Evolutionary conservation across 2,888 invertebrate genomes (phyloP).

Genomic region (Stegana nigrithorax): DNA sequence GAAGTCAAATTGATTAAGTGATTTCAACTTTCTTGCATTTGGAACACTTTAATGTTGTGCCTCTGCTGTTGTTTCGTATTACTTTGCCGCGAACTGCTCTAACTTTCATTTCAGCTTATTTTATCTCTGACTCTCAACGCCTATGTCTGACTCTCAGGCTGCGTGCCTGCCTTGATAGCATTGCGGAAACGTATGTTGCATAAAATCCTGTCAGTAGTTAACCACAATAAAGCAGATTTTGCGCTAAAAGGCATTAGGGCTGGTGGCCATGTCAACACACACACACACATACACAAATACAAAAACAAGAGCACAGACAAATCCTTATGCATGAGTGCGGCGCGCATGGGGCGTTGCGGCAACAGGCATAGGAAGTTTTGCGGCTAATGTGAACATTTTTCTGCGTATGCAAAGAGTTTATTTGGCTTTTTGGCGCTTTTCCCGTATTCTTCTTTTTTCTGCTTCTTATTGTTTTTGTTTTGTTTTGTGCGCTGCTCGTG

Average conservation of each 20-base stretch:
- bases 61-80: background rate
- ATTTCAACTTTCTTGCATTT: slow-evolving; percentile 28
- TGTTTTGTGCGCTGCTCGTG: background rate
- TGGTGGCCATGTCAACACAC: background rate
- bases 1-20: slow-evolving; percentile 33
- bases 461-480: too few relatives aligned
- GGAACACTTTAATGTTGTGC: slow-evolving; percentile 18
- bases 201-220: slow-evolving; percentile 11
- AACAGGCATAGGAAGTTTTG: background rate
- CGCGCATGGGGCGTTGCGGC: background rate
- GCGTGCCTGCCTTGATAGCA: background rate
- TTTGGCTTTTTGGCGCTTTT: background rate
- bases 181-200: slow-evolving; percentile 15
- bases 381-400: background rate
- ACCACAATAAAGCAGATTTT: slow-evolving; percentile 16
- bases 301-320: background rate
- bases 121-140: background rate
- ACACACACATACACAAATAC: background rate
- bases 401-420: slow-evolving; percentile 1
- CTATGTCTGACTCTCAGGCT: background rate
- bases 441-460: too few relatives aligned
- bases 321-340: background rate
- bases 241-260: slow-evolving; percentile 1
- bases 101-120: background rate
- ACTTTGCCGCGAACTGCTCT: background rate